Evolutionary conservation across 2,888 invertebrate genomes (phyloP).

Genomic region (Conomelus anceps): DNA sequence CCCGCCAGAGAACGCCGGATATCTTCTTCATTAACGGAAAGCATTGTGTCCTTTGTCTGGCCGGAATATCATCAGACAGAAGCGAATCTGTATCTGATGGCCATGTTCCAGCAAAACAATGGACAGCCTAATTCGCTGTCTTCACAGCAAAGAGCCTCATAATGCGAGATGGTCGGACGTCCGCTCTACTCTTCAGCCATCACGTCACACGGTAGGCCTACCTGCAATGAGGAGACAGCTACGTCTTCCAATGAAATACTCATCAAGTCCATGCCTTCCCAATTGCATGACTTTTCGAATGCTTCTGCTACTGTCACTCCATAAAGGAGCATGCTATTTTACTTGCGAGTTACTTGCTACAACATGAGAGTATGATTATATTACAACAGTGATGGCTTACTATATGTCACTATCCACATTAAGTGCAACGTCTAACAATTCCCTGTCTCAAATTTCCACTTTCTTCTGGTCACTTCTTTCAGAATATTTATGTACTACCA

Average conservation of each 20-base stretch:
- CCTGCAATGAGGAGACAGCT: neutral
- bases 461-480: too few relatives aligned
- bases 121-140: neutral
- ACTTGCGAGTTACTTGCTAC: too few relatives aligned
- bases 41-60: neutral
- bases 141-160: neutral
- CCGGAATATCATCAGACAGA: neutral
- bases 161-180: neutral
- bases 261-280: neutral
- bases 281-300: neutral
- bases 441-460: too few relatives aligned
- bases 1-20: neutral
- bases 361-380: too few relatives aligned
- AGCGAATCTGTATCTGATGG: neutral
- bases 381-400: too few relatives aligned
- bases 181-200: neutral
- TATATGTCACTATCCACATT: too few relatives aligned
- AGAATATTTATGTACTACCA: too few relatives aligned
- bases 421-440: too few relatives aligned
- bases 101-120: neutral
- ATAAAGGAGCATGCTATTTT: too few relatives aligned
- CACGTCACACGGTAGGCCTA: neutral
- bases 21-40: neutral
- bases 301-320: too few relatives aligned
- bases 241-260: neutral